Conservation (phyloP, 1,140 invertebrate genomes). For the Zaprionus camerounensis region DNA sequence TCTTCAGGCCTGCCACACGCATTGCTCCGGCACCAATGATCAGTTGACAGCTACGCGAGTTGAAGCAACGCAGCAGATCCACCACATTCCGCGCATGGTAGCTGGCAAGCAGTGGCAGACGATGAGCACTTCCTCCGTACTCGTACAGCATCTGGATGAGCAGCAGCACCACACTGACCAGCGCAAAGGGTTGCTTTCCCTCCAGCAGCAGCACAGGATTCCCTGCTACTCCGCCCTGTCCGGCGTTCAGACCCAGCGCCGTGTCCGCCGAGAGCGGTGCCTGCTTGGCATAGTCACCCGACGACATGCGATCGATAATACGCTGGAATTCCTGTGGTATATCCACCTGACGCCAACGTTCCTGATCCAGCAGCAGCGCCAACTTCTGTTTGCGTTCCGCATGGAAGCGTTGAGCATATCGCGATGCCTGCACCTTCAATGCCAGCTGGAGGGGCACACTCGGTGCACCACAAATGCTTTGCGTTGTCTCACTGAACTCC, state of each 20-base stretch:
- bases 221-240: conserved; percentile 40
- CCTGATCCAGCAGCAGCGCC: conserved; percentile 92
- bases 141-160: conserved; percentile 94
- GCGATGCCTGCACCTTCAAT: conserved; percentile 94
- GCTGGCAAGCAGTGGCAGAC: conserved; percentile 88
- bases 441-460: conserved; percentile 92
- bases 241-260: conserved; percentile 49
- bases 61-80: conserved; percentile 95
- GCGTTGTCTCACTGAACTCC: conserved; percentile 90
- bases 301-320: conserved; percentile 90
- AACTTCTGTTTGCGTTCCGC: conserved; percentile 94
- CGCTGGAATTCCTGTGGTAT: conserved; percentile 94
- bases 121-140: conserved; percentile 92
- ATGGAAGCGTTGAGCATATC: conserved; percentile 96
- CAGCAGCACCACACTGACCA: conserved; percentile 93
- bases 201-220: conserved; percentile 89
- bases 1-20: conserved; percentile 96
- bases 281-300: conserved; percentile 81
- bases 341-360: conserved; percentile 97
- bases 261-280: neutral
- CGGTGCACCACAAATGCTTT: conserved; percentile 90
- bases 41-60: conserved; percentile 96
- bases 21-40: conserved; percentile 98
- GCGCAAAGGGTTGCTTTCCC: conserved; percentile 92
- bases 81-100: conserved; percentile 92